Percentiles rank a stretch among this genome's conserved stretches.
phyloP scores from a whole-genome alignment of 2,113 vertebrate genomes.

The Ginglymostoma cirratum region DNA sequence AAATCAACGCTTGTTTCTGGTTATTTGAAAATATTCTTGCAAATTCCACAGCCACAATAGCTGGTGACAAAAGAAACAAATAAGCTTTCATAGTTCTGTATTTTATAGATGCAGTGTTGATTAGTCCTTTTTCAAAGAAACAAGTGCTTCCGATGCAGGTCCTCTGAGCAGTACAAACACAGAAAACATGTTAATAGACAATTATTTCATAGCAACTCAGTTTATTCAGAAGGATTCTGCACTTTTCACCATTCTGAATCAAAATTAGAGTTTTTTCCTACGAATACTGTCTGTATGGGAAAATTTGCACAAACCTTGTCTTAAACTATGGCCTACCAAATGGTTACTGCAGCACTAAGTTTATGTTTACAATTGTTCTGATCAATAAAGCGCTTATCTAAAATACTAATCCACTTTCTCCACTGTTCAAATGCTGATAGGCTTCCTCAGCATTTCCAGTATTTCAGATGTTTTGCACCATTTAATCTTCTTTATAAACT shows the following conservation, averaged over 20 bases:
- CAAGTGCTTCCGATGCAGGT: neutral
- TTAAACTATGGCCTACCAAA: neutral
- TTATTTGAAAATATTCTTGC: neutral
- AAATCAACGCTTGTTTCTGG: neutral
- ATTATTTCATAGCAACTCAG: neutral
- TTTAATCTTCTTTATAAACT: neutral
- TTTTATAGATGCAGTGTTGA: neutral
- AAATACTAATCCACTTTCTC: neutral
- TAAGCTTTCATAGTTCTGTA: neutral
- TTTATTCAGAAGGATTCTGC: neutral
- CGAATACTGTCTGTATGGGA: neutral
- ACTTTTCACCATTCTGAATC: neutral
- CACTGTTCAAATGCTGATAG: neutral
- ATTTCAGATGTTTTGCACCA: neutral
- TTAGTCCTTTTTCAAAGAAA: neutral
- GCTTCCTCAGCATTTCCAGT: neutral
- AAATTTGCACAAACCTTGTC: neutral
- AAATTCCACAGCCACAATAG: neutral
- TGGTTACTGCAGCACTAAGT: neutral
- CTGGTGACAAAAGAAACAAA: neutral
- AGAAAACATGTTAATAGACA: neutral
- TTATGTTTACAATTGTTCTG: neutral
- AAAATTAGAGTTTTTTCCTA: neutral
- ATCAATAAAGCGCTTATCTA: neutral
- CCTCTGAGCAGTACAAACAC: neutral